These are phyloP conservation scores for Venturia canescens DNA, from an alignment of 1,140 invertebrate genomes.

Conservation along the genomic window DNA sequence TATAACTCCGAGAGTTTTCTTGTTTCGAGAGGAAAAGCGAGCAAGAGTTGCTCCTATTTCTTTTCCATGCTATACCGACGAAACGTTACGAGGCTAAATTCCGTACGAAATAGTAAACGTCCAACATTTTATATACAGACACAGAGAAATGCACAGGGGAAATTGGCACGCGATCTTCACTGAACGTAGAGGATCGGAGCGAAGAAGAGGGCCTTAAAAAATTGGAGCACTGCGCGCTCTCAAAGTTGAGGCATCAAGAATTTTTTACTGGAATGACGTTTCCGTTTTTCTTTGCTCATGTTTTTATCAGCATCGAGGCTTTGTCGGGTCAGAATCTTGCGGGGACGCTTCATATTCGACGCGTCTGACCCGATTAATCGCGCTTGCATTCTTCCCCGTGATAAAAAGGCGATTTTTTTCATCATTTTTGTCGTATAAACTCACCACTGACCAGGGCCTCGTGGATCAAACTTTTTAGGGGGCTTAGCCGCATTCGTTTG, in stretches of 20 bases:
- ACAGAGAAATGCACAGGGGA: neutral
- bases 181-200: neutral
- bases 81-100: slow-evolving; percentile 23
- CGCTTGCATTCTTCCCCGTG: too few species aligned
- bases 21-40: slow-evolving; percentile 35
- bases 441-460: neutral
- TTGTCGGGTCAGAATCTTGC: too few species aligned
- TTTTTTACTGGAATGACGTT: neutral
- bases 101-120: neutral
- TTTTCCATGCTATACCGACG: neutral
- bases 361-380: too few species aligned
- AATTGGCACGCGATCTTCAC: slow-evolving; percentile 1
- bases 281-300: too few species aligned
- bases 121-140: neutral
- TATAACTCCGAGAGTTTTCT: neutral
- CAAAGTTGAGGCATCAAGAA: neutral
- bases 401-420: too few species aligned
- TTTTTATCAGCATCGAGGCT: too few species aligned
- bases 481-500: neutral
- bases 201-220: neutral
- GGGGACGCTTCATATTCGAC: too few species aligned
- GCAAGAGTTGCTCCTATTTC: slow-evolving; percentile 30
- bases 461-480: neutral
- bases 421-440: neutral
- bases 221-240: neutral